phyloP scores from a whole-genome alignment of 53 echinoderm and acorn worm genomes.

The Echinarachnius parma region DNA sequence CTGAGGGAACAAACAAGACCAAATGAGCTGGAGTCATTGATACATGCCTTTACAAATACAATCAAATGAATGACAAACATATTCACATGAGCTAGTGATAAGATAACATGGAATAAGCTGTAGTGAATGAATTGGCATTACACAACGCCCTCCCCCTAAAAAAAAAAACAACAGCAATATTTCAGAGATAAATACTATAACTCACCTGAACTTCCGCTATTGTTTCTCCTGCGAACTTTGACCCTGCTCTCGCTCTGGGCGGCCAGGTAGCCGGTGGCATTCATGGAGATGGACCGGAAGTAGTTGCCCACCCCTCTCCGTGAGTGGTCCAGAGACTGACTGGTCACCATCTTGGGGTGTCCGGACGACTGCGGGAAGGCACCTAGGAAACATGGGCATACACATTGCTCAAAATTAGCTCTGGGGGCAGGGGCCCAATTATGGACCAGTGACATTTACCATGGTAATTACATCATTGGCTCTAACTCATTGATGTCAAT shows the following conservation, averaged over 20 bases:
- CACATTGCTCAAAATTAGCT: no score
- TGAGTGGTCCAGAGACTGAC: constrained; percentile 15
- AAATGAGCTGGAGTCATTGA: neutral
- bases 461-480: no score
- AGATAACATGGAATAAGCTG: constrained; percentile 78
- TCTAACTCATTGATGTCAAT: no score
- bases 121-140: no score
- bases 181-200: neutral
- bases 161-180: no score
- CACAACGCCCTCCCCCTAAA: no score
- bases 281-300: constrained; percentile 87
- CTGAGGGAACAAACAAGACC: constrained; percentile 28
- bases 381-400: no score
- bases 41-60: neutral
- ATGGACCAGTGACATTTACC: no score
- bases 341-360: constrained; percentile 19
- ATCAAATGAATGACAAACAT: neutral
- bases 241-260: constrained; percentile 49
- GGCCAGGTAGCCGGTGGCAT: constrained; percentile 44
- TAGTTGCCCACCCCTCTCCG: constrained; percentile 49
- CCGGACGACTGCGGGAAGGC: constrained; percentile 2
- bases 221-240: constrained; percentile 81
- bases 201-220: constrained; percentile 89
- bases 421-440: no score
- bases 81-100: constrained; percentile 55